phyloP scores from a whole-genome alignment of 1,140 invertebrate genomes.

The Panagrolaimus sp. region DNA sequence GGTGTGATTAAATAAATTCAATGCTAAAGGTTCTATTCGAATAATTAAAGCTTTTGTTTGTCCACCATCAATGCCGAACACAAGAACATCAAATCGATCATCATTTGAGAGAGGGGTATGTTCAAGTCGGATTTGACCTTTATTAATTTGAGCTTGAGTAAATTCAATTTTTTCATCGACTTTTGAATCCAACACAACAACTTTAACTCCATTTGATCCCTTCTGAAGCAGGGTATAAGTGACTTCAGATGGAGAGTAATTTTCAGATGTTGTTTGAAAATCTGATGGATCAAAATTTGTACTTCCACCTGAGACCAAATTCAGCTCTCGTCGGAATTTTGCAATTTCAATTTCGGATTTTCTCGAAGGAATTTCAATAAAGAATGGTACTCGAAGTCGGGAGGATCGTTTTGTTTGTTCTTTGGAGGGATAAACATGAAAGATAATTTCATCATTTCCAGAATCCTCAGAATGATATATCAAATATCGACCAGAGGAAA shows the following conservation, averaged over 20 bases:
- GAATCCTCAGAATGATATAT: slow-evolving; percentile 34
- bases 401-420: slow-evolving; percentile 15
- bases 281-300: slow-evolving; percentile 28
- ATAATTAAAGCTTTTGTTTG: slow-evolving; percentile 45
- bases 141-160: slow-evolving; percentile 39
- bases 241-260: slow-evolving; percentile 32
- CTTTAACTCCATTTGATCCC: slow-evolving; percentile 28
- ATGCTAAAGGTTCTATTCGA: slow-evolving; percentile 51
- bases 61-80: slow-evolving; percentile 30
- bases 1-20: slow-evolving; percentile 50
- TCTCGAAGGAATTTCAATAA: slow-evolving; percentile 14
- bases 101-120: slow-evolving; percentile 32
- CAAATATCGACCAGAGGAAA: slow-evolving; percentile 35
- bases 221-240: slow-evolving; percentile 44
- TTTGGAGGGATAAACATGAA: slow-evolving; percentile 33
- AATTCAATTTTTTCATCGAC: slow-evolving; percentile 21
- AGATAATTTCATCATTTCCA: slow-evolving; percentile 35
- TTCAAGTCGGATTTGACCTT: slow-evolving; percentile 36
- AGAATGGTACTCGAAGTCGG: slow-evolving; percentile 9
- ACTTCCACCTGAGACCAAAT: slow-evolving; percentile 48
- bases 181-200: slow-evolving; percentile 21
- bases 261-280: slow-evolving; percentile 28
- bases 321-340: slow-evolving; percentile 37
- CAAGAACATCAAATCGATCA: slow-evolving; percentile 27
- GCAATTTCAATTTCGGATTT: slow-evolving; percentile 24